Base-by-base conservation (phyloP, 2,888 invertebrate genomes). In the Scaptomyza reducta region DNA sequence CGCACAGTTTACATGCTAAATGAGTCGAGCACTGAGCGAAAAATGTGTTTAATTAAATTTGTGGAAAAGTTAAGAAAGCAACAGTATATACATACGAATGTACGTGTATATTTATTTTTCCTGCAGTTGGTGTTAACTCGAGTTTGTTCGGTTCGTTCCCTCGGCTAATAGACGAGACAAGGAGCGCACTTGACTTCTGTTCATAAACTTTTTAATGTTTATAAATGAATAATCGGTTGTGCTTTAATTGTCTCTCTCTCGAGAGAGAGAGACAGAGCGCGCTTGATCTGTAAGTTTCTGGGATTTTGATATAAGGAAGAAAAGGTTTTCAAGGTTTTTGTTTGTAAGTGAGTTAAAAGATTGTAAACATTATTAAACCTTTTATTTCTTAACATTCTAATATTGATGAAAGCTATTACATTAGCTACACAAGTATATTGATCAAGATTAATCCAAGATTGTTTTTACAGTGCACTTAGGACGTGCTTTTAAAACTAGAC, bases 1-100 rank as follows among this genome's bases (percentile, higher is more conserved):
- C 45, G 65, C 69, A 76, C 66, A 67, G 69, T 62, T 79, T 70
- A 76, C 74, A 80, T 82, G 68, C 73, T 60, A 82, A 87, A 80
- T 87, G 76, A 79, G 59, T 59, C 42, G 33, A 49, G 51, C 85
- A 88, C 84, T 69, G 50, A 50, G 49, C 72, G 51, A 86, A 82
- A 85, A 59, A 46, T 29, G 38, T 10, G 10, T 10, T 25, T 44
- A 58, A 70, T 70, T 62, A 42, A 42, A 29, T 31, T 55, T 40
- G 18, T 18, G 14, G 14, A 9, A 44, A 53, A 53, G 25, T 41
- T 64, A 33, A 9, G 11, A 11, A 35, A 41, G 38, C 45, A 22
- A 5, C 27, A 2, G 18, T 65, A 65, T 54, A n/a, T 27, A 38
- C 7, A 35, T 35, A 6, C n/a, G n/a, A n/a, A n/a, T n/a, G n/a